Evolutionary conservation across 2,888 invertebrate genomes (phyloP).

Genomic region (Macrophya annulata): DNA sequence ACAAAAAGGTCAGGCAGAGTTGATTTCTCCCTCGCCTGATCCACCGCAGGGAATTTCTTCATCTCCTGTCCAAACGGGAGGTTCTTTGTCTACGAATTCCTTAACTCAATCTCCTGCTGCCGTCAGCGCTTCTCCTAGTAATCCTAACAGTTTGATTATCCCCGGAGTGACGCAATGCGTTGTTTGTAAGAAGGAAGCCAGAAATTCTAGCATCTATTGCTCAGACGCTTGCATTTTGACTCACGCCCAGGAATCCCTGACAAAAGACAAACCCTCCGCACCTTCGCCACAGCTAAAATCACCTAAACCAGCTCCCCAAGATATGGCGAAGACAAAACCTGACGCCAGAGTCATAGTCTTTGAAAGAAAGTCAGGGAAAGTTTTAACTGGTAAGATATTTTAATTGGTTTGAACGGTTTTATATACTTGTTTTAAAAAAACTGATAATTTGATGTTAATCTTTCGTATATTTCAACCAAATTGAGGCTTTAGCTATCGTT

Average conservation of each 20-base stretch:
- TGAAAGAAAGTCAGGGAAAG: conserved; percentile 89
- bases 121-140: neutral
- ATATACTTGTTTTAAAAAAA: neutral
- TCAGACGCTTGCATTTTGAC: conserved; percentile 93
- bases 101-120: neutral
- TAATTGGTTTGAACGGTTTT: neutral
- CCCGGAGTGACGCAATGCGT: conserved; percentile 83
- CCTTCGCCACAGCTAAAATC: conserved; percentile 64
- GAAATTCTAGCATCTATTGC: conserved; percentile 94
- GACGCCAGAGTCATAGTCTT: conserved; percentile 87
- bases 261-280: conserved; percentile 72
- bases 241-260: conserved; percentile 87
- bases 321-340: conserved; percentile 67
- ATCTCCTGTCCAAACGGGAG: conserved; percentile 34
- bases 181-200: conserved; percentile 89
- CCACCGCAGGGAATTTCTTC: neutral
- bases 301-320: conserved; percentile 66
- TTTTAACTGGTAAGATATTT: conserved; percentile 78
- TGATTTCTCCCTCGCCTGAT: conserved; percentile 33
- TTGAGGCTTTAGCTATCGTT: neutral
- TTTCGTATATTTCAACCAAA: conserved; percentile 10
- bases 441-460: neutral
- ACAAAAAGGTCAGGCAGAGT: conserved; percentile 60
- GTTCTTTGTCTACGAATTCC: neutral
- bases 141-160: conserved; percentile 51